Conservation (phyloP, 2,888 invertebrate species). For the Phoenoteleia sp. region DNA sequence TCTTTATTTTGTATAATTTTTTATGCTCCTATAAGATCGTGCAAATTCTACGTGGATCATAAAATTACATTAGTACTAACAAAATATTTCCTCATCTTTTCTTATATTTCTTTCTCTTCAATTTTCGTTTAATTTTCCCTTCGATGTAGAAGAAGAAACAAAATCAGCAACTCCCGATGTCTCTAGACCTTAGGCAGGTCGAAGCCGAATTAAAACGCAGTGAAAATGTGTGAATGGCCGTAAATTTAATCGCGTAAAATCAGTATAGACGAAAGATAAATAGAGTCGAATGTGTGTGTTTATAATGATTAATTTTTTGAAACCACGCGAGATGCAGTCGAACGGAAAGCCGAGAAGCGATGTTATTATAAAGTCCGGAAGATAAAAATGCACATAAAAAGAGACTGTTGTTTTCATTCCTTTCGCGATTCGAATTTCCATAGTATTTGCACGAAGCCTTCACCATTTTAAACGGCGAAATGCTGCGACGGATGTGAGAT, state of each 20-base stretch:
- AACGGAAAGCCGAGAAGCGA: constrained; percentile 9
- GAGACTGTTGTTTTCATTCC: constrained; percentile 23
- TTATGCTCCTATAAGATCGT: too few relatives aligned
- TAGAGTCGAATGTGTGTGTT: constrained; percentile 12
- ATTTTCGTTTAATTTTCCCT: too few relatives aligned
- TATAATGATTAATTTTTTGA: constrained; percentile 16
- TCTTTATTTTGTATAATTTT: too few relatives aligned
- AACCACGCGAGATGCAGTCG: not conserved
- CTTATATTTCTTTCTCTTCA: too few relatives aligned
- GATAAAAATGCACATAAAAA: constrained; percentile 32
- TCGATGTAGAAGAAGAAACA: too few relatives aligned
- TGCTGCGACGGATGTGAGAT: not conserved
- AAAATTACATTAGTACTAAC: too few relatives aligned
- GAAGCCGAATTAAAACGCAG: too few relatives aligned
- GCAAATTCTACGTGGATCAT: too few relatives aligned
- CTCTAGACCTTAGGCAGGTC: too few relatives aligned
- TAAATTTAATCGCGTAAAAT: not conserved
- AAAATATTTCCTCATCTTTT: too few relatives aligned
- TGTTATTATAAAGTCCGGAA: constrained; percentile 29
- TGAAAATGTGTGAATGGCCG: not conserved
- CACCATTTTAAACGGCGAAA: constrained; percentile 11
- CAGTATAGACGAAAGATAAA: not conserved
- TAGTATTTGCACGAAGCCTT: not conserved
- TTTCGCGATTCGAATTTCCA: constrained; percentile 18
- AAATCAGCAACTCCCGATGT: too few relatives aligned